Evolutionary conservation across 2,797 vertebrate genomes (phyloP).

Genomic region (Micromesistius poutassou): DNA sequence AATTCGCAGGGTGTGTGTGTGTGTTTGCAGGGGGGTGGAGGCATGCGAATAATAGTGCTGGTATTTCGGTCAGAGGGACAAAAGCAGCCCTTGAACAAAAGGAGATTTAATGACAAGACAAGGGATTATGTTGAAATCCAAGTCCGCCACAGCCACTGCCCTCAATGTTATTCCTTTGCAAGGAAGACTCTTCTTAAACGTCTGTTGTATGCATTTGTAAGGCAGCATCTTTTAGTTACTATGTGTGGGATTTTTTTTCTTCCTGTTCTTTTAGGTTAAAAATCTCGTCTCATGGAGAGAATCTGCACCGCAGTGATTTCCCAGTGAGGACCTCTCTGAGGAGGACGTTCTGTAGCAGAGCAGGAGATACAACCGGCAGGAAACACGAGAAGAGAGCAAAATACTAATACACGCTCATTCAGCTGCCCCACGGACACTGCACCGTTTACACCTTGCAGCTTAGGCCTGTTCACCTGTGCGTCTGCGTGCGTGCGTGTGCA

Average conservation of each 20-base stretch:
- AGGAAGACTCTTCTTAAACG: neutral
- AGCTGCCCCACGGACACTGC: neutral
- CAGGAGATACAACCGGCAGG: neutral
- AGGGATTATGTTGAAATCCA: constrained; percentile 10
- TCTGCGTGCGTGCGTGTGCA: neutral
- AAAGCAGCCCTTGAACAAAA: constrained; percentile 64
- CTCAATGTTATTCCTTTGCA: neutral
- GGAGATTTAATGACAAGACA: constrained; percentile 60
- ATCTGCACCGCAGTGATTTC: neutral
- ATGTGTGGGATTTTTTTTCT: neutral
- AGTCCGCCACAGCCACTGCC: neutral
- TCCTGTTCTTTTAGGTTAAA: neutral
- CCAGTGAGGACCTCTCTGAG: neutral
- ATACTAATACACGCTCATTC: neutral
- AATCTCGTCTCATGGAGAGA: neutral
- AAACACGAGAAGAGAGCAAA: neutral
- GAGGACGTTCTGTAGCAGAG: neutral
- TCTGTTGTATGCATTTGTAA: neutral
- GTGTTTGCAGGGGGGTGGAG: constrained; percentile 32
- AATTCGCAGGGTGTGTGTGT: constrained; percentile 52
- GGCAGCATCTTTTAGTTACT: neutral
- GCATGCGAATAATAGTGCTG: constrained; percentile 55
- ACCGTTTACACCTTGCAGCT: neutral
- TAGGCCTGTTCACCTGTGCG: neutral
- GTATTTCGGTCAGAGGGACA: constrained; percentile 65